phyloP scores from a whole-genome alignment of 2,113 vertebrate species.

The Chinchilla lanigera region DNA sequence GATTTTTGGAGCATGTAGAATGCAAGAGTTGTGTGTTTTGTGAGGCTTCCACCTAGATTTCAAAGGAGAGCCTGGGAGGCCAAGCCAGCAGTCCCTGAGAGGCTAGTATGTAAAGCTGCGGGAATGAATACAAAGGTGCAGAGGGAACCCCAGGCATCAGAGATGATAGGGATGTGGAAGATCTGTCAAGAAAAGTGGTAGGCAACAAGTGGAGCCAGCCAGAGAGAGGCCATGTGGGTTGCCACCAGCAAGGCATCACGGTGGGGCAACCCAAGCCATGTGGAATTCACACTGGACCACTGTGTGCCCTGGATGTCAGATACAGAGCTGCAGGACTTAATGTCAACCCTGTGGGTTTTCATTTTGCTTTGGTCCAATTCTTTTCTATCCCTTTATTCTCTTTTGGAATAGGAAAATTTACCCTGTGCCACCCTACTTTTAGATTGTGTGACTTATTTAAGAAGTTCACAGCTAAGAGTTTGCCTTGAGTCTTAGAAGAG shows the following conservation, averaged over 20 bases:
- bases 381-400: not conserved
- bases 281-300: not conserved
- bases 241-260: not conserved
- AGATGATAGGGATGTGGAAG: not conserved
- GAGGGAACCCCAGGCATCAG: not conserved
- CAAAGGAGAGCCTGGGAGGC: not conserved
- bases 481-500: not conserved
- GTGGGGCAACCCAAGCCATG: not conserved
- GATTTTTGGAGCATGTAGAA: not conserved
- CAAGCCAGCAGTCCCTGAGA: not conserved
- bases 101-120: not conserved
- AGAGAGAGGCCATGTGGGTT: not conserved
- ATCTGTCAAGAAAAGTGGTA: not conserved
- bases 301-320: not conserved
- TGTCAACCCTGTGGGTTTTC: not conserved
- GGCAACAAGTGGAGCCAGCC: not conserved
- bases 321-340: not conserved
- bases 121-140: not conserved
- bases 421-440: not conserved
- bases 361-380: not conserved
- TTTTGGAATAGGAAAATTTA: not conserved
- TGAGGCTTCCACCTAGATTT: not conserved
- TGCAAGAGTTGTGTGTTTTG: not conserved
- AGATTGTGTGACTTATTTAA: not conserved
- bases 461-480: not conserved